These are phyloP conservation scores for Chelonoidis abingdonii DNA, from an alignment of 2,113 vertebrate species.

Conservation along the genomic window DNA sequence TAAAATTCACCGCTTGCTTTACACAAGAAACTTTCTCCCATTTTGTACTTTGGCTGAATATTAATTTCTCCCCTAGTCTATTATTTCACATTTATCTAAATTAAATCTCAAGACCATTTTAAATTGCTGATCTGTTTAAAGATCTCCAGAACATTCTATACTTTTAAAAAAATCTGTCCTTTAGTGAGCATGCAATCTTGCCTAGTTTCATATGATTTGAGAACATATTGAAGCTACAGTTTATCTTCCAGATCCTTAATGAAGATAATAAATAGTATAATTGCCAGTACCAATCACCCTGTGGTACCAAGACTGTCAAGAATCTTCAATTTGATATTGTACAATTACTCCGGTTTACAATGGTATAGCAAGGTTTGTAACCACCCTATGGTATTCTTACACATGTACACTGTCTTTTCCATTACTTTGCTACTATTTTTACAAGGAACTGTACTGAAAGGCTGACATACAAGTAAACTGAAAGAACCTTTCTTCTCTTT, in stretches of 20 bases:
- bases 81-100: constrained; percentile 77
- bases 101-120: constrained; percentile 63
- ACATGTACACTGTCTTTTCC: not conserved
- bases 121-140: constrained; percentile 51
- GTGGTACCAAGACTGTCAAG: not conserved
- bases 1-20: not conserved
- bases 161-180: not conserved
- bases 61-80: constrained; percentile 7
- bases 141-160: constrained; percentile 11
- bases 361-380: not conserved
- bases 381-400: not conserved
- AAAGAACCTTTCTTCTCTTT: not conserved
- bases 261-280: rapidly evolving
- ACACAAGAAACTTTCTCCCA: constrained; percentile 21
- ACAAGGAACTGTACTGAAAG: not conserved
- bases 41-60: constrained; percentile 31
- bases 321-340: not conserved
- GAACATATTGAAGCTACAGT: not conserved
- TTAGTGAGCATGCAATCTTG: not conserved
- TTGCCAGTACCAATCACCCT: not conserved
- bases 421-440: not conserved
- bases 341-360: not conserved
- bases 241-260: not conserved
- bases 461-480: not conserved
- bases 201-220: rapidly evolving